Conservation (phyloP, 1,140 invertebrate species). For the Heliconius nattereri region DNA sequence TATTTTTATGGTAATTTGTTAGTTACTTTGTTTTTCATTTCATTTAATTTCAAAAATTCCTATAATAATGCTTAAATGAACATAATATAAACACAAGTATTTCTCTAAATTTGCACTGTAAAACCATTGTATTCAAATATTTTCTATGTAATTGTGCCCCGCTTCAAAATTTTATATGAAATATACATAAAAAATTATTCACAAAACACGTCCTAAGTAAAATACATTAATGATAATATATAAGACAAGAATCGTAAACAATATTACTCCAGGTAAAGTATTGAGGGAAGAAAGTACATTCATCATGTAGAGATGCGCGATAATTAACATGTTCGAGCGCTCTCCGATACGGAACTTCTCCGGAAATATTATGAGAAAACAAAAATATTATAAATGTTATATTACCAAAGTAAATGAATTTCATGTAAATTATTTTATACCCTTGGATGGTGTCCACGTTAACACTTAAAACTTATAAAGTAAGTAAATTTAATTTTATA, state of each 20-base stretch:
- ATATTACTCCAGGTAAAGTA: constrained; percentile 16
- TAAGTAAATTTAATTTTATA: background rate
- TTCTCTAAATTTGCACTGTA: too few species aligned
- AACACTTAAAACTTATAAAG: background rate
- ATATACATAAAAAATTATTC: background rate
- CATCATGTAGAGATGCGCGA: constrained; percentile 33
- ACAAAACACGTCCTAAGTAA: background rate
- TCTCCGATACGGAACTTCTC: background rate
- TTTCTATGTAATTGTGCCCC: too few species aligned
- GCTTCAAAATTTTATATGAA: background rate
- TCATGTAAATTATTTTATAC: background rate
- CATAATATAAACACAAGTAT: too few species aligned
- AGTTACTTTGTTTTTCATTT: too few species aligned
- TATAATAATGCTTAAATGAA: too few species aligned
- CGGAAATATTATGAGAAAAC: constrained; percentile 4
- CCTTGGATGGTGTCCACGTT: background rate
- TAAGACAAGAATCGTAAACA: background rate
- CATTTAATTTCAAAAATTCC: too few species aligned
- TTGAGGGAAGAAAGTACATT: constrained; percentile 39
- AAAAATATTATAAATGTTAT: background rate
- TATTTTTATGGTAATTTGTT: too few species aligned
- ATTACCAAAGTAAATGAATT: background rate
- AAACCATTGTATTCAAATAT: too few species aligned
- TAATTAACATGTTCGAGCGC: constrained; percentile 34
- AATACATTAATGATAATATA: constrained; percentile 7